Evolutionary conservation across 2,113 vertebrate species (phyloP).

Genomic region (Tragelaphus scriptus): DNA sequence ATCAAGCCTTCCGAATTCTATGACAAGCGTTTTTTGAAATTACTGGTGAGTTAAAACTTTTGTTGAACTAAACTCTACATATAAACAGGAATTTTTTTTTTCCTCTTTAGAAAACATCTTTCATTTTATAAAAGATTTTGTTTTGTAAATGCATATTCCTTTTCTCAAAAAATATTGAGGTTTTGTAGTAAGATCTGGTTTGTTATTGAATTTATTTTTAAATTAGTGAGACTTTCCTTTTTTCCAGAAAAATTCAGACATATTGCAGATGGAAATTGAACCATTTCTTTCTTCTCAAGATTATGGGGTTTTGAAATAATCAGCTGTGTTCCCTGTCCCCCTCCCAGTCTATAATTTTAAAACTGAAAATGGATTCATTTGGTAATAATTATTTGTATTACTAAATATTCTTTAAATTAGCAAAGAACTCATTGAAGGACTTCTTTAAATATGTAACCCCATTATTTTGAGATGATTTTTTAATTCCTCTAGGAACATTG

Average conservation of each 20-base stretch:
- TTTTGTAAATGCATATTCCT: not conserved
- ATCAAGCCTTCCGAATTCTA: conserved; percentile 87
- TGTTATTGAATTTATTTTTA: not conserved
- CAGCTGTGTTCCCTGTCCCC: not conserved
- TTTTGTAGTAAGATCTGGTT: not conserved
- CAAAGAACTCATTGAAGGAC: not conserved
- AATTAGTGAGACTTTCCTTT: not conserved
- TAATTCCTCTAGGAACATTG: not conserved
- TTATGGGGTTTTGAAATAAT: not conserved
- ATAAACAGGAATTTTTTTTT: not conserved
- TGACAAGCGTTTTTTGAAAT: conserved; percentile 86
- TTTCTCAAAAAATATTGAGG: not conserved
- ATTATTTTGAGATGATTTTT: conserved; percentile 4
- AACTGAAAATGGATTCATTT: not conserved
- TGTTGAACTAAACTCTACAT: not conserved
- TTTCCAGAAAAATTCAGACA: not conserved
- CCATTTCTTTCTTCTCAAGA: not conserved
- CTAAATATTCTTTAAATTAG: conserved; percentile 25
- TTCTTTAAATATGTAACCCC: not conserved
- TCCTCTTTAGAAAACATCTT: not conserved
- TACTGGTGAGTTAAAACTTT: conserved; percentile 84
- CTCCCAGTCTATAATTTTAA: not conserved
- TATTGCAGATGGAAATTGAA: not conserved
- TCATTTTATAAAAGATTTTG: not conserved
- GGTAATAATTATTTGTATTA: conserved; percentile 4